Conservation (phyloP, 2,888 invertebrate genomes). For the Slavum lentiscoides region DNA sequence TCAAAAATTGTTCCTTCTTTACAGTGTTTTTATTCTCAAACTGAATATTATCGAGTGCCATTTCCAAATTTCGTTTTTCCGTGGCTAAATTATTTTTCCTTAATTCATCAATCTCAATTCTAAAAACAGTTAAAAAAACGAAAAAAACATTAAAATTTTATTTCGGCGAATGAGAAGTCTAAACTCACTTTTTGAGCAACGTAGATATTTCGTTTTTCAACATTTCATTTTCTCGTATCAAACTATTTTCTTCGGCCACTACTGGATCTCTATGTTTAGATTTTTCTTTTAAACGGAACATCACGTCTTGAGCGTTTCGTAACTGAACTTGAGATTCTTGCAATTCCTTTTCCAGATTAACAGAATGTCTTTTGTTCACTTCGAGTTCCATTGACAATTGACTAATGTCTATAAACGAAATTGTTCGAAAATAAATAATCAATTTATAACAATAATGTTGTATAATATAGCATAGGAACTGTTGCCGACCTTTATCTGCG, state of each 20-base stretch:
- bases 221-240: constrained; percentile 36
- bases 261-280: constrained; percentile 29
- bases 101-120: constrained; percentile 42
- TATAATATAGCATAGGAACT: neutral
- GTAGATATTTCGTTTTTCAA: constrained; percentile 36
- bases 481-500: constrained; percentile 61
- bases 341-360: constrained; percentile 51
- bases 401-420: constrained; percentile 27
- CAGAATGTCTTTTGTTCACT: constrained; percentile 51
- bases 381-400: constrained; percentile 47
- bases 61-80: constrained; percentile 47
- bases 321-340: constrained; percentile 44
- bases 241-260: constrained; percentile 10
- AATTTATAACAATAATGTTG: neutral
- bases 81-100: constrained; percentile 18
- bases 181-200: constrained; percentile 30
- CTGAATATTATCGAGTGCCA: constrained; percentile 35
- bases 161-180: neutral
- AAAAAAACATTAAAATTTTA: neutral
- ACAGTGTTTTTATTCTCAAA: constrained; percentile 32
- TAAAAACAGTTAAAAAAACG: neutral
- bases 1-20: constrained; percentile 21
- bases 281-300: constrained; percentile 46
- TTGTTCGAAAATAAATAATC: neutral
- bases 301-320: constrained; percentile 50